Conservation (phyloP, 1,140 invertebrate genomes). For the Diabrotica undecimpunctata region DNA sequence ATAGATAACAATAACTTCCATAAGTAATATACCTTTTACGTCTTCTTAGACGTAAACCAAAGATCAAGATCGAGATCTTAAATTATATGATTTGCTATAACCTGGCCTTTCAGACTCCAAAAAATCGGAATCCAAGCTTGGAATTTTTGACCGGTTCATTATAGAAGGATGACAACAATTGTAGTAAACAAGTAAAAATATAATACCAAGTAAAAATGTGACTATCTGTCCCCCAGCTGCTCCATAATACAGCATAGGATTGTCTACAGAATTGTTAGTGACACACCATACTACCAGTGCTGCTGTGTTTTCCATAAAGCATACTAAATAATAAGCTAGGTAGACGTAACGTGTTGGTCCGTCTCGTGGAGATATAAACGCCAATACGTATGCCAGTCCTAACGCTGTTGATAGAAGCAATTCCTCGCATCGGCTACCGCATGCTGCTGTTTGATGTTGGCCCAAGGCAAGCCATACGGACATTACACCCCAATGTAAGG, state of each 20-base stretch:
- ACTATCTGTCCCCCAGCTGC: slow-evolving; percentile 44
- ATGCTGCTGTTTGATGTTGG: slow-evolving; percentile 46
- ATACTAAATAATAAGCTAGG: slow-evolving; percentile 50
- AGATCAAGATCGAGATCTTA: slow-evolving; percentile 41
- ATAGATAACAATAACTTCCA: no score
- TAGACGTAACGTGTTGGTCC: slow-evolving; percentile 51
- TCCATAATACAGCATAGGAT: slow-evolving; percentile 46
- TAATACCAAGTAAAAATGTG: slow-evolving; percentile 49
- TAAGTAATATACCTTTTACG: background rate
- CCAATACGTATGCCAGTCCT: slow-evolving; percentile 49
- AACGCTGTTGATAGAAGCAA: slow-evolving; percentile 47
- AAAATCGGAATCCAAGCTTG: slow-evolving; percentile 25
- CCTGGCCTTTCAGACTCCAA: slow-evolving; percentile 42
- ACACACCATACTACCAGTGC: slow-evolving; percentile 50
- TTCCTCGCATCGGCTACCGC: slow-evolving; percentile 50
- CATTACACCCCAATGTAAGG: slow-evolving; percentile 47
- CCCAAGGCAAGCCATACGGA: slow-evolving; percentile 46
- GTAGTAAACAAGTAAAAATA: slow-evolving; percentile 52
- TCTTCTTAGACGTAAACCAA: slow-evolving; percentile 35
- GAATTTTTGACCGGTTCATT: slow-evolving; percentile 36
- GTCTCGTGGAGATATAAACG: slow-evolving; percentile 51
- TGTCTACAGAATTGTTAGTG: slow-evolving; percentile 41
- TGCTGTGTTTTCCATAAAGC: slow-evolving; percentile 52
- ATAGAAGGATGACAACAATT: slow-evolving; percentile 50
- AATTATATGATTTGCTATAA: slow-evolving; percentile 42